phyloP scores from a whole-genome alignment of 2,113 vertebrate genomes.

The Tamias sibiricus region DNA sequence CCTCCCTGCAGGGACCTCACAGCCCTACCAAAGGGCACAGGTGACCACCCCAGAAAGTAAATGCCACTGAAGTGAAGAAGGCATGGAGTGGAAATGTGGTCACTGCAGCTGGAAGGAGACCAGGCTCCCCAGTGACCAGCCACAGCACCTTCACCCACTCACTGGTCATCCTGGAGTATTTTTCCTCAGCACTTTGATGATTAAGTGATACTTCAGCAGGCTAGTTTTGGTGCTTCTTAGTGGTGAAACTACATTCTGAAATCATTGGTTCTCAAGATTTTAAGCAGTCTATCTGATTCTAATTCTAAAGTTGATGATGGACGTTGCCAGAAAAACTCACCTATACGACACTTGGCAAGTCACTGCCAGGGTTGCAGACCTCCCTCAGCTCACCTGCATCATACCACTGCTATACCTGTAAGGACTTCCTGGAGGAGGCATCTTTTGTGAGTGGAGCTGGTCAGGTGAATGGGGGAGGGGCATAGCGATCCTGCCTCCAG shows the following conservation, averaged over 20 bases:
- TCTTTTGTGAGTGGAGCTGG: neutral
- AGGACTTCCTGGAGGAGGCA: accelerated
- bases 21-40: neutral
- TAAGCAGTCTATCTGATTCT: neutral
- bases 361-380: neutral
- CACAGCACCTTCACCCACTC: neutral
- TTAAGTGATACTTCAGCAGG: neutral
- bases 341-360: neutral
- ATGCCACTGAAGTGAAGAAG: neutral
- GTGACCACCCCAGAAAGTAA: no score
- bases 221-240: neutral
- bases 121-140: neutral
- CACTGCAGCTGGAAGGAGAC: neutral
- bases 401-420: no score
- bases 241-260: neutral
- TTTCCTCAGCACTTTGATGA: neutral
- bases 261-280: neutral
- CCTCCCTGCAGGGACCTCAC: accelerated
- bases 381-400: accelerated
- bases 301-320: neutral
- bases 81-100: neutral
- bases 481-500: neutral
- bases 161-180: neutral
- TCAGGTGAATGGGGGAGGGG: no score
- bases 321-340: neutral